Percentiles rank a stretch among this genome's conserved stretches.
These are phyloP conservation scores for Myzus persicae DNA, from an alignment of 1,140 invertebrate species.

Conservation along the genomic window DNA sequence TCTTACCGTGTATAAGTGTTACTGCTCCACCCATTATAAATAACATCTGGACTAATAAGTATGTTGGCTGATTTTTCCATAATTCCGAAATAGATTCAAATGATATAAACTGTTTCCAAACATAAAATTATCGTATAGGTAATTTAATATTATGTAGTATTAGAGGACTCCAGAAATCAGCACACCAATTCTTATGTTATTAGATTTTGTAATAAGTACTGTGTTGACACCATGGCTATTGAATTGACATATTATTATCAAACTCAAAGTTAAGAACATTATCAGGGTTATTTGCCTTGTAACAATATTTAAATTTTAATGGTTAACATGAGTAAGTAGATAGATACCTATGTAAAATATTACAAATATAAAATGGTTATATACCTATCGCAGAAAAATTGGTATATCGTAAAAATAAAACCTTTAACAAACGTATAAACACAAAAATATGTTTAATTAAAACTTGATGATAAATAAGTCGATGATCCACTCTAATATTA, in stretches of 20 bases:
- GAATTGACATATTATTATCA: not conserved
- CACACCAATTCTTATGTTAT: not conserved
- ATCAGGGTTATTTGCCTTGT: not conserved
- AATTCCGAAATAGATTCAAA: conserved; percentile 66
- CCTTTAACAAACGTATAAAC: not conserved
- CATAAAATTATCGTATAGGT: conserved; percentile 63
- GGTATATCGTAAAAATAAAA: not conserved
- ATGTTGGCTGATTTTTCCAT: conserved; percentile 71
- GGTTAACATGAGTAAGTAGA: not conserved
- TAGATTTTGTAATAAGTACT: not conserved
- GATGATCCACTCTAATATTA: too few species aligned
- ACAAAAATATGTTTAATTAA: not conserved
- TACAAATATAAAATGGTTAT: too few species aligned
- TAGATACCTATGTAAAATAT: not conserved
- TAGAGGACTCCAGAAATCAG: not conserved
- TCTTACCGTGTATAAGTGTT: conserved; percentile 64
- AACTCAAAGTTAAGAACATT: not conserved
- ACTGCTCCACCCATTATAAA: conserved; percentile 68
- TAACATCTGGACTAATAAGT: conserved; percentile 68
- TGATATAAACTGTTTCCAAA: conserved; percentile 69
- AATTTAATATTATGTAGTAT: not conserved
- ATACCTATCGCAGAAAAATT: not conserved
- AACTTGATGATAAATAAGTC: not conserved
- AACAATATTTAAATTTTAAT: not conserved
- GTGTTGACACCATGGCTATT: too few species aligned